Conservation (phyloP, 2,888 invertebrate species). For the Dysmachus trigonus region DNA sequence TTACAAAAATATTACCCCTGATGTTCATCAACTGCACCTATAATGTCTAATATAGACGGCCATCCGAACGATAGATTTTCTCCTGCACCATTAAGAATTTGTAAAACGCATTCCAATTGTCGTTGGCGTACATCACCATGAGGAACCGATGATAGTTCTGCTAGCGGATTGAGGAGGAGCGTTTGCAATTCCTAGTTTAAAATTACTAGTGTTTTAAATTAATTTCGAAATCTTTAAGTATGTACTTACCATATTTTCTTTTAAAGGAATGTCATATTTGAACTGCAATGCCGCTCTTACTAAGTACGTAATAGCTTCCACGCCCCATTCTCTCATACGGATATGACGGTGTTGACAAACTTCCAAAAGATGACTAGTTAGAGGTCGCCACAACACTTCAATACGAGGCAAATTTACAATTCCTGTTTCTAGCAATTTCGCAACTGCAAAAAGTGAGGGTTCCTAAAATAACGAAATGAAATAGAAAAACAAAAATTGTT, state of each 20-base stretch:
- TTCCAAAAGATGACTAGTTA: slow-evolving; percentile 95
- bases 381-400: slow-evolving; percentile 93
- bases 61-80: slow-evolving; percentile 93
- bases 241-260: slow-evolving; percentile 78
- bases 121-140: slow-evolving; percentile 94
- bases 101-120: slow-evolving; percentile 93
- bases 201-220: slow-evolving; percentile 18
- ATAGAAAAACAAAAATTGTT: not conserved
- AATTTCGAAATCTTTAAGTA: not conserved
- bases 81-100: slow-evolving; percentile 91
- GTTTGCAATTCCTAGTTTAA: slow-evolving; percentile 77
- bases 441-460: slow-evolving; percentile 95
- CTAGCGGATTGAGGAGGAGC: slow-evolving; percentile 85
- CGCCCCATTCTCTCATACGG: slow-evolving; percentile 97
- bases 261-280: slow-evolving; percentile 82
- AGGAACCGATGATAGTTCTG: slow-evolving; percentile 88
- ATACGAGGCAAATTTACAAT: slow-evolving; percentile 92
- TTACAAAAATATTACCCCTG: slow-evolving; percentile 74
- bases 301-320: slow-evolving; percentile 93
- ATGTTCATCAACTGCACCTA: slow-evolving; percentile 93
- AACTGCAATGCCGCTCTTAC: slow-evolving; percentile 90
- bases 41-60: slow-evolving; percentile 93
- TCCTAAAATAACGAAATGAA: slow-evolving; percentile 69
- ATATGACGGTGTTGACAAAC: slow-evolving; percentile 96
- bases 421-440: slow-evolving; percentile 97